These are phyloP conservation scores for Rhinolophus sinicus DNA, from an alignment of 2,113 vertebrate species.

Conservation along the genomic window DNA sequence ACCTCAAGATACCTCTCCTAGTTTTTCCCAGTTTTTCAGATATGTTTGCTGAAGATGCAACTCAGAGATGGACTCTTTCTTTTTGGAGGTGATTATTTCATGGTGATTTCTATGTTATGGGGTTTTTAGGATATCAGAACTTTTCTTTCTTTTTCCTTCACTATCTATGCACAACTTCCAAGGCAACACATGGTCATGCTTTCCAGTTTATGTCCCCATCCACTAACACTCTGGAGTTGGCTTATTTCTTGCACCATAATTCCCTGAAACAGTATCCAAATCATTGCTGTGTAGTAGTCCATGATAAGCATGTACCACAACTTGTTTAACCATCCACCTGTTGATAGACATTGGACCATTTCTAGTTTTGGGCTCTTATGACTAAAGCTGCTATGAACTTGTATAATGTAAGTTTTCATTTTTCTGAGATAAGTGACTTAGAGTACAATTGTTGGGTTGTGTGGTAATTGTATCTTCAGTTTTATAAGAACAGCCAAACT, in stretches of 20 bases:
- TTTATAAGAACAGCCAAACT: background rate
- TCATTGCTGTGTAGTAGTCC: background rate
- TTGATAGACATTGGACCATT: background rate
- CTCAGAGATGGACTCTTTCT: background rate
- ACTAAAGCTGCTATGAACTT: background rate
- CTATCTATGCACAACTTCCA: background rate
- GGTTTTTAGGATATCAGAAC: background rate
- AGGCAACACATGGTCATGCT: rapidly evolving
- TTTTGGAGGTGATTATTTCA: background rate
- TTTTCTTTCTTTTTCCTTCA: background rate
- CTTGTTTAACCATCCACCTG: background rate
- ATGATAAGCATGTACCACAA: no score
- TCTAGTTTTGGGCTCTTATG: background rate
- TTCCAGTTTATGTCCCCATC: background rate
- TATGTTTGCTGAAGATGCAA: background rate
- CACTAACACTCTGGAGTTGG: background rate
- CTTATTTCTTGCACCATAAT: background rate
- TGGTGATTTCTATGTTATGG: background rate
- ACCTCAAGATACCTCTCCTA: background rate
- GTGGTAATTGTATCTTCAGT: background rate
- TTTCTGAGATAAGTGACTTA: background rate
- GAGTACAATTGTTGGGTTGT: background rate
- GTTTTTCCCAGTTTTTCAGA: background rate
- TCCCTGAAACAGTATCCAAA: background rate
- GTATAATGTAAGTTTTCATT: background rate